Evolutionary conservation across 2,113 vertebrate species (phyloP).

Genomic region (Aspiorhynchus laticeps): DNA sequence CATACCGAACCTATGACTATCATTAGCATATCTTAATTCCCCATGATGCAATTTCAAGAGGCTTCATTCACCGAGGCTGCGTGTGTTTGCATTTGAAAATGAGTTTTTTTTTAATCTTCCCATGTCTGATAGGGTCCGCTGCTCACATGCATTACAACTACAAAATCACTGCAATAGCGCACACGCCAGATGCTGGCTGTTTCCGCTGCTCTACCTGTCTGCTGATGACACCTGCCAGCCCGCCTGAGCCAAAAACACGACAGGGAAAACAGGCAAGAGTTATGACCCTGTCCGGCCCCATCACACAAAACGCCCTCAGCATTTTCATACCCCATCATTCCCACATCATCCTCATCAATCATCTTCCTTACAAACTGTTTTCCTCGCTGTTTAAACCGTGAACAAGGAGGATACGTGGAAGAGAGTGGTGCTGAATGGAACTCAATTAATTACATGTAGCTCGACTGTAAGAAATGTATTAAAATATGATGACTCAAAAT

Average conservation of each 20-base stretch:
- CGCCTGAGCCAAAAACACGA: constrained; percentile 33
- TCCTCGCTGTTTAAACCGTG: background rate
- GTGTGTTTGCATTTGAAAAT: constrained; percentile 29
- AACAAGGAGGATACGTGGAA: background rate
- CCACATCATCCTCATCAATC: constrained; percentile 27
- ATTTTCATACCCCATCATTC: constrained; percentile 43
- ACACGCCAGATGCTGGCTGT: constrained; percentile 36
- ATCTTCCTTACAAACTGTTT: constrained; percentile 22
- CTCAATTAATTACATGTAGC: background rate
- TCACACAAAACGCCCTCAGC: constrained; percentile 30
- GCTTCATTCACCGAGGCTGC: background rate
- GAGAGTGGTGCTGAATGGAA: constrained; percentile 9
- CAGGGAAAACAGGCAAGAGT: constrained; percentile 36
- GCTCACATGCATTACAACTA: constrained; percentile 30
- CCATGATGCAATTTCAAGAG: background rate
- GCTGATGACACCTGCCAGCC: constrained; percentile 36
- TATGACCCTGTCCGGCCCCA: constrained; percentile 39
- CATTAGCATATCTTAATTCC: constrained; percentile 46
- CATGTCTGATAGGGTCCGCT: constrained; percentile 31
- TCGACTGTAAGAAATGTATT: background rate
- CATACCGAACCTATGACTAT: background rate
- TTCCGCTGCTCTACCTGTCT: constrained; percentile 21
- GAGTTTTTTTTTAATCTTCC: constrained; percentile 26
- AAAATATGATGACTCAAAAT: constrained; percentile 25
- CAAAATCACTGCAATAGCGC: background rate